Base-by-base conservation (phyloP, 2,113 vertebrate genomes). In the Malurus melanocephalus region DNA sequence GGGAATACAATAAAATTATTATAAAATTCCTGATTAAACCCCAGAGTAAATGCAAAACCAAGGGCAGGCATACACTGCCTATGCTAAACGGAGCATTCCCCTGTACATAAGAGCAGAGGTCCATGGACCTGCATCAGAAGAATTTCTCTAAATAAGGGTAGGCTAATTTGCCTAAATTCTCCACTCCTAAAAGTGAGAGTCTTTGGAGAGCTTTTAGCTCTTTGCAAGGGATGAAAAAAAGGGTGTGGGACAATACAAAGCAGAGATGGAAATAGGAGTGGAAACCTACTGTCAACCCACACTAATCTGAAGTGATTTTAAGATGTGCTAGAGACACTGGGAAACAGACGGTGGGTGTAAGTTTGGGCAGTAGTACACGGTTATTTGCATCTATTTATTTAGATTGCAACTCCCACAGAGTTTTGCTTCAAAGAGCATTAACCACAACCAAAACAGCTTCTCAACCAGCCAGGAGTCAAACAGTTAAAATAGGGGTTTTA, bases 1-100 rank as follows among this genome's bases (percentile, higher is more conserved):
- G 93, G 83, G 90, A 96, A 91, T 94, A 85, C 75, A 96, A 96
- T 87, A 90, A 89, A 96, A 72, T 79, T 80, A 67, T 60, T 66
- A 43, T 13, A 78, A 85, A 88, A 94, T 86, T 85, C 73, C 78
- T 89, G 79, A 82, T 55, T 75, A 74, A 94, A 92, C 13, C 30
- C 81, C 59, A 78, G 49, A 76, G 65, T 32, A 85, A 91, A 85
- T 8, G 79, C n/a, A 77, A 90, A 91, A 38, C 18, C 40, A 79
- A 82, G 53, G 27, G 52, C 21, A 80, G n/a, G 43, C 52, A 76
- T 13, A 14, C 19, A 8, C 35, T 55, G 51, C 0, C 1, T 42
- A 3, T 49, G 35, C 52, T 78, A 27, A 67, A 57, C 0, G 0
- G 42, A 83, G 49, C 22, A 12, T 32, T 80, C 21, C 52, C 5